Conservation (phyloP, 2,888 invertebrate species). For the Sepiola atlantica region DNA sequence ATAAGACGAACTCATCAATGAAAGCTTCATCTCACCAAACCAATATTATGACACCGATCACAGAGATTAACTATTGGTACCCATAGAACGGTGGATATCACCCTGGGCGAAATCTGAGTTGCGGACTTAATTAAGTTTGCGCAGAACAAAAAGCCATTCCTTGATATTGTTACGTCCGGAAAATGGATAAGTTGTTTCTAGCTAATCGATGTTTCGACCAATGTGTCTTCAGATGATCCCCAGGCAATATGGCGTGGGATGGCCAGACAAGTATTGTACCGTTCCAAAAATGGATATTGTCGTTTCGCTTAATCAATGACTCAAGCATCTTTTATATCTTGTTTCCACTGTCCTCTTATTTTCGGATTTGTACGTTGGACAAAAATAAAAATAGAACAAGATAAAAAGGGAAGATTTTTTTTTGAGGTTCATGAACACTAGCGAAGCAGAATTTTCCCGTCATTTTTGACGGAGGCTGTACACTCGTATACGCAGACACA, state of each 20-base stretch:
- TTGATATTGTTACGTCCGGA: background rate
- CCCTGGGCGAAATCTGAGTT: background rate
- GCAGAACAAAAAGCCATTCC: constrained; percentile 16
- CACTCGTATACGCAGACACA: too few species aligned
- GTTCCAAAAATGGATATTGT: background rate
- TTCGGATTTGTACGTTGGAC: too few species aligned
- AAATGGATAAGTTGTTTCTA: constrained; percentile 20
- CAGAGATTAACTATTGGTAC: background rate
- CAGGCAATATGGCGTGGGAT: background rate
- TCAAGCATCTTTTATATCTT: background rate
- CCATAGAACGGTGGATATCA: background rate
- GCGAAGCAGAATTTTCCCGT: too few species aligned
- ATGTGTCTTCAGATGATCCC: background rate
- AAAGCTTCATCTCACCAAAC: constrained; percentile 5
- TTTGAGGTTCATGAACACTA: too few species aligned
- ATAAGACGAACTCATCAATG: background rate
- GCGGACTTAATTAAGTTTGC: background rate
- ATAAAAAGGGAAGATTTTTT: too few species aligned
- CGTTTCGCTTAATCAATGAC: background rate
- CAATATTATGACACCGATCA: background rate
- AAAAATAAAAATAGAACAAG: too few species aligned
- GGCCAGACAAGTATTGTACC: background rate
- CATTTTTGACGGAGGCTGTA: too few species aligned
- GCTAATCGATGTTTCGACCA: constrained; percentile 12
- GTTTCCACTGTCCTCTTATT: too few species aligned